Percentiles rank a stretch among this genome's conserved stretches.
Conservation (phyloP, 1,140 invertebrate genomes). For the Akabosia matsudoensis region DNA sequence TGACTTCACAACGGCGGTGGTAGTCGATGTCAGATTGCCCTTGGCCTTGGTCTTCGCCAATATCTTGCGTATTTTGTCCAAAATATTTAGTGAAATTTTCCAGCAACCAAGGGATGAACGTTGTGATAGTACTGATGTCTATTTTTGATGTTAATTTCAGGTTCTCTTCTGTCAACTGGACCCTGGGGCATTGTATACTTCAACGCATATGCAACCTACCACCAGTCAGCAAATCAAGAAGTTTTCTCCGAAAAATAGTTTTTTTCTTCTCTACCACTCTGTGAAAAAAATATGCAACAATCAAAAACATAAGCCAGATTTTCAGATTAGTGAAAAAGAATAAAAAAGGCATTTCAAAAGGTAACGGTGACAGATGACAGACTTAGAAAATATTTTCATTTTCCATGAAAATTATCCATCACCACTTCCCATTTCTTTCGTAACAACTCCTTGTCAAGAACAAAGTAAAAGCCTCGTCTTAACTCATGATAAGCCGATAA, state of each 20-base stretch:
- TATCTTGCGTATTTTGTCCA: neutral
- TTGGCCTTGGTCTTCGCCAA: neutral
- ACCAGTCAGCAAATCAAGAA: neutral
- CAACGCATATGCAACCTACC: neutral
- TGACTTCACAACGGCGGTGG: neutral
- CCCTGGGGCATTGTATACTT: slow-evolving; percentile 1
- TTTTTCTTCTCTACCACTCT: neutral
- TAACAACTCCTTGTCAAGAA: no score
- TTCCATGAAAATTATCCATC: no score
- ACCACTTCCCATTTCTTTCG: neutral
- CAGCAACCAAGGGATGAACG: neutral
- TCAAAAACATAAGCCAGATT: neutral
- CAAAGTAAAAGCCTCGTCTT: no score
- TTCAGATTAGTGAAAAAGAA: neutral
- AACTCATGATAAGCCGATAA: no score
- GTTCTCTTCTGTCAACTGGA: neutral
- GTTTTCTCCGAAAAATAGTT: neutral
- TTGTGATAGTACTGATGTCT: neutral
- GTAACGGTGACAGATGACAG: neutral
- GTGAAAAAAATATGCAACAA: neutral
- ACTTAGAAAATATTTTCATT: no score
- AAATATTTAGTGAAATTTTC: neutral
- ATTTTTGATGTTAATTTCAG: slow-evolving; percentile 9
- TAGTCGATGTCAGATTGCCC: neutral
- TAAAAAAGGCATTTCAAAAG: neutral